These are phyloP conservation scores for Rotaria socialis DNA, from an alignment of 2,888 invertebrate species.

Conservation along the genomic window DNA sequence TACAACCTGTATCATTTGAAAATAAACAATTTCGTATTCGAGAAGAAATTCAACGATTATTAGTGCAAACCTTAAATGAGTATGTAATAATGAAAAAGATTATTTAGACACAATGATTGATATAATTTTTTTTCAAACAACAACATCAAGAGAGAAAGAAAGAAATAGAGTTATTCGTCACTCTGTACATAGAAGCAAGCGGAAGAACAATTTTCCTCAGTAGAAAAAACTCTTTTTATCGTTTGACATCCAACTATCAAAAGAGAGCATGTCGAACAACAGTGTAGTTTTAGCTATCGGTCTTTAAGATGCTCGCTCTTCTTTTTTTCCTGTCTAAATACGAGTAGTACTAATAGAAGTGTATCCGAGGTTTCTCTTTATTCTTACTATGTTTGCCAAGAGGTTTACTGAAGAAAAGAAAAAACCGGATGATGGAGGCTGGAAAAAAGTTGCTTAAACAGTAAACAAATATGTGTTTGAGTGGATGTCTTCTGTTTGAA, in stretches of 20 bases:
- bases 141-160: no score
- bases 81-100: neutral
- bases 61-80: neutral
- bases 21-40: slow-evolving; percentile 14
- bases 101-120: neutral
- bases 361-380: neutral
- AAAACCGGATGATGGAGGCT: neutral
- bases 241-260: neutral
- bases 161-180: neutral
- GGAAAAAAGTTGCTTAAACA: neutral
- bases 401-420: neutral
- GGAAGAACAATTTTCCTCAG: neutral
- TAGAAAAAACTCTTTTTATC: neutral
- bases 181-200: neutral
- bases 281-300: neutral
- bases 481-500: neutral
- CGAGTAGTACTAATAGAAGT: neutral
- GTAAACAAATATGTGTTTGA: neutral
- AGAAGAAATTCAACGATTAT: slow-evolving; percentile 35
- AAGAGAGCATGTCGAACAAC: neutral
- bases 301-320: neutral
- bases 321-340: neutral
- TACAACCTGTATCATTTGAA: slow-evolving; percentile 20
- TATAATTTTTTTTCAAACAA: neutral
- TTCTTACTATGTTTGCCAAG: neutral